phyloP scores from a whole-genome alignment of 2,113 vertebrate genomes.

The Pluvianellus socialis region DNA sequence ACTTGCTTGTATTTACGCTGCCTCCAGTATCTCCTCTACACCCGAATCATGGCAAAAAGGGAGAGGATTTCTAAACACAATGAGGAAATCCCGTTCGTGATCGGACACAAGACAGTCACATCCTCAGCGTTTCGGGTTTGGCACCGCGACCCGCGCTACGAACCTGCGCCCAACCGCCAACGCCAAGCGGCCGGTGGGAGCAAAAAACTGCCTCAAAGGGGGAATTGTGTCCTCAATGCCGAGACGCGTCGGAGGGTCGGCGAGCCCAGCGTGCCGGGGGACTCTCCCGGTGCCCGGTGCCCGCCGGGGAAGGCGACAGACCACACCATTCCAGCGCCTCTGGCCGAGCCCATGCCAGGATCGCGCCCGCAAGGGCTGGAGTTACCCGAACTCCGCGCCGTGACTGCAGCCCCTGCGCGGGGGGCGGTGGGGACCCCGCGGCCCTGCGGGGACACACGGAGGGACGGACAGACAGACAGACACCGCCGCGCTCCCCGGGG shows the following conservation, averaged over 20 bases:
- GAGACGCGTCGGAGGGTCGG: fast-evolving
- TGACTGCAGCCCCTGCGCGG: not conserved
- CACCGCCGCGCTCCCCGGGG: too few relatives aligned
- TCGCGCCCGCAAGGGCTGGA: not conserved
- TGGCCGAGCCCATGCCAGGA: not conserved
- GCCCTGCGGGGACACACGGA: too few relatives aligned
- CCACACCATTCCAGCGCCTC: fast-evolving
- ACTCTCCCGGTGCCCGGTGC: not conserved
- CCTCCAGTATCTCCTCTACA: not conserved
- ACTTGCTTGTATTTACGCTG: fast-evolving
- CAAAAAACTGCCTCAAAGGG: fast-evolving
- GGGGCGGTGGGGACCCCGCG: not conserved
- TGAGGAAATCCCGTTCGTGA: not conserved
- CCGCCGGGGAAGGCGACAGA: not conserved
- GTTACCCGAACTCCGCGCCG: not conserved
- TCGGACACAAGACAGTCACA: fast-evolving
- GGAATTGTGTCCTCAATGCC: fast-evolving
- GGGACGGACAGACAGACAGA: too few relatives aligned
- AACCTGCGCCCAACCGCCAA: fast-evolving
- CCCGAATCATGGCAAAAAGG: not conserved
- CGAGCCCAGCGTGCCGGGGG: not conserved
- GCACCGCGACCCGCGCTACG: fast-evolving
- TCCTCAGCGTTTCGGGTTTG: fast-evolving
- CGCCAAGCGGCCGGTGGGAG: fast-evolving
- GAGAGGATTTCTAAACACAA: not conserved